Evolutionary conservation across 2,113 vertebrate genomes (phyloP).

Genomic region (Mormoops blainvillei): DNA sequence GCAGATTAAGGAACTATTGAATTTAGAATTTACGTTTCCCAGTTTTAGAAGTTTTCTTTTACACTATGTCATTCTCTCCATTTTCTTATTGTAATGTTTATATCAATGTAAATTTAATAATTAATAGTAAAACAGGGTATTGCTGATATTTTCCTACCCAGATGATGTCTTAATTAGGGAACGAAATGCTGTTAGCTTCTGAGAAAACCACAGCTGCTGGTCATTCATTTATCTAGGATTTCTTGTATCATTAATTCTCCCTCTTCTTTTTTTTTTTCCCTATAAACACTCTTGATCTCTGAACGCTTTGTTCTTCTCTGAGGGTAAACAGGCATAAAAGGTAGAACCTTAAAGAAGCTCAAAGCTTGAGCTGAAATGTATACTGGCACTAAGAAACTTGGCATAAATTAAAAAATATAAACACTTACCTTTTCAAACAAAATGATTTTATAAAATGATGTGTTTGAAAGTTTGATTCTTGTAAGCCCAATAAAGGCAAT

Average conservation of each 20-base stretch:
- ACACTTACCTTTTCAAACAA: background rate
- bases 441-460: background rate
- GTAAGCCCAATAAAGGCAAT: background rate
- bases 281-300: background rate
- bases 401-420: background rate
- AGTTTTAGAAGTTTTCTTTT: background rate
- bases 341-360: background rate
- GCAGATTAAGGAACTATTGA: background rate
- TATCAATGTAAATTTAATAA: background rate
- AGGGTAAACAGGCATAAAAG: background rate
- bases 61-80: background rate
- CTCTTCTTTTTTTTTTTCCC: background rate
- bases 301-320: background rate
- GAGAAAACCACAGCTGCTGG: background rate
- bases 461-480: background rate
- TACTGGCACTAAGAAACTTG: background rate
- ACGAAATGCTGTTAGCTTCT: background rate
- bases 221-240: background rate
- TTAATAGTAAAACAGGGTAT: background rate
- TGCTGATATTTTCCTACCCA: background rate
- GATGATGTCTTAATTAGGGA: background rate
- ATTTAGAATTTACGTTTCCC: background rate
- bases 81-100: background rate
- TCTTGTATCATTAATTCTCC: background rate
- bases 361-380: background rate